A percentile compares a stretch with the other conserved stretches of the same genome.
These are phyloP conservation scores for Artibeus lituratus DNA, from an alignment of 2,797 vertebrate species.

Conservation along the genomic window DNA sequence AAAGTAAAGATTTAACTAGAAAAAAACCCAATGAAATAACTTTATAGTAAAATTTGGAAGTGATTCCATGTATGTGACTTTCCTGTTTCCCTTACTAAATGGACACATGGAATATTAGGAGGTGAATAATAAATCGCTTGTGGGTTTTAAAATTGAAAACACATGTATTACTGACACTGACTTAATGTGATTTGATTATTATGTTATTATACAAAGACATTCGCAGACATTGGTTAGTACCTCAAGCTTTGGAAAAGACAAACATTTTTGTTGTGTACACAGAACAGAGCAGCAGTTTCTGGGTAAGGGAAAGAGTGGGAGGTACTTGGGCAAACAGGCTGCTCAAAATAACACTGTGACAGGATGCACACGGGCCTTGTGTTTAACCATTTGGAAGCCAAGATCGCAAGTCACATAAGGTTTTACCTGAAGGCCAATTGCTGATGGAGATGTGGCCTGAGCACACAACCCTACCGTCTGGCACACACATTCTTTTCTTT, in stretches of 20 bases:
- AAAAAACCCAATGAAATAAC: constrained; percentile 38
- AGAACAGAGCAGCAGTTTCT: not conserved
- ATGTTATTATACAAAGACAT: constrained; percentile 62
- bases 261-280: constrained; percentile 49
- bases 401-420: not conserved
- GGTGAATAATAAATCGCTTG: constrained; percentile 61
- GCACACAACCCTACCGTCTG: not conserved
- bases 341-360: constrained; percentile 48
- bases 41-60: constrained; percentile 4
- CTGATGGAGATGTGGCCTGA: not conserved
- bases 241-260: constrained; percentile 54
- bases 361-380: not conserved
- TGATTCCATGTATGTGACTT: constrained; percentile 18
- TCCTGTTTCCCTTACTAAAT: constrained; percentile 39
- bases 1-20: not conserved
- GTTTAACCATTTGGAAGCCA: constrained; percentile 2
- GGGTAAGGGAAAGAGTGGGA: constrained; percentile 49
- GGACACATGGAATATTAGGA: constrained; percentile 57
- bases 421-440: not conserved
- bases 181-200: constrained; percentile 68
- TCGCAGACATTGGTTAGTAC: constrained; percentile 42
- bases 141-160: constrained; percentile 66
- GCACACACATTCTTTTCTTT: not conserved
- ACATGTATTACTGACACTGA: constrained; percentile 57
- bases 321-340: constrained; percentile 34